phyloP scores from a whole-genome alignment of 2,888 invertebrate genomes.

The Eristalis tenax region DNA sequence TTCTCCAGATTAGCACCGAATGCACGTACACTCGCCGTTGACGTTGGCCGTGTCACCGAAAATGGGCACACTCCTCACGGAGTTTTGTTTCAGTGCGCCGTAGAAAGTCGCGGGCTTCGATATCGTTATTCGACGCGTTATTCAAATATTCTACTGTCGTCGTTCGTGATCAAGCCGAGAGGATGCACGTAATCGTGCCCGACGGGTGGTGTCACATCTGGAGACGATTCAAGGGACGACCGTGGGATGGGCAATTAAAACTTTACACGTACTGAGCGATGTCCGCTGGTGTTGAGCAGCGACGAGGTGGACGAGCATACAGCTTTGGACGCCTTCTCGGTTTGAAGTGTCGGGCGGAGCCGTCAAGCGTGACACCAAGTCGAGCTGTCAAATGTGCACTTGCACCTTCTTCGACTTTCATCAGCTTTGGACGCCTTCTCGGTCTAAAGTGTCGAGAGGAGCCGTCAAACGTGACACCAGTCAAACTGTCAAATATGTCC shows the following conservation, averaged over 20 bases:
- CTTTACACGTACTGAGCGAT: neutral
- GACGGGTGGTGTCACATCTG: neutral
- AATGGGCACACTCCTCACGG: slow-evolving; percentile 50
- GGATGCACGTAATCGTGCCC: neutral
- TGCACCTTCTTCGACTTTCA: too few relatives aligned
- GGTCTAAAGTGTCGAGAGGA: too few relatives aligned
- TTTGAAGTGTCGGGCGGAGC: too few relatives aligned
- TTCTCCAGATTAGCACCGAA: slow-evolving; percentile 41
- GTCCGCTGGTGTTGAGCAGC: neutral
- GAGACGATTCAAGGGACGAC: neutral
- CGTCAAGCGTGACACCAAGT: too few relatives aligned
- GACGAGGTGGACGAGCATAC: too few relatives aligned
- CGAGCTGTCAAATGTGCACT: too few relatives aligned
- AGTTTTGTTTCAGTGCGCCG: neutral
- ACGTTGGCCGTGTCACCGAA: slow-evolving; percentile 38
- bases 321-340: too few relatives aligned
- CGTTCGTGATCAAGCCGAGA: slow-evolving; percentile 2
- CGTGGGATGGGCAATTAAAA: neutral
- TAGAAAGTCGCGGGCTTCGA: slow-evolving; percentile 26
- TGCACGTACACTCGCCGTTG: slow-evolving; percentile 44
- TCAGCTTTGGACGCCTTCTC: too few relatives aligned
- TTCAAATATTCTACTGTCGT: neutral
- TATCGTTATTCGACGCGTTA: slow-evolving; percentile 3
- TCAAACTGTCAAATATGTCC: too few relatives aligned
- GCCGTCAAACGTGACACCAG: too few relatives aligned